Percentiles rank a stretch among this genome's conserved stretches.
Evolutionary conservation across 2,888 invertebrate species (phyloP).

Genomic region (Phanerotoma sp.): DNA sequence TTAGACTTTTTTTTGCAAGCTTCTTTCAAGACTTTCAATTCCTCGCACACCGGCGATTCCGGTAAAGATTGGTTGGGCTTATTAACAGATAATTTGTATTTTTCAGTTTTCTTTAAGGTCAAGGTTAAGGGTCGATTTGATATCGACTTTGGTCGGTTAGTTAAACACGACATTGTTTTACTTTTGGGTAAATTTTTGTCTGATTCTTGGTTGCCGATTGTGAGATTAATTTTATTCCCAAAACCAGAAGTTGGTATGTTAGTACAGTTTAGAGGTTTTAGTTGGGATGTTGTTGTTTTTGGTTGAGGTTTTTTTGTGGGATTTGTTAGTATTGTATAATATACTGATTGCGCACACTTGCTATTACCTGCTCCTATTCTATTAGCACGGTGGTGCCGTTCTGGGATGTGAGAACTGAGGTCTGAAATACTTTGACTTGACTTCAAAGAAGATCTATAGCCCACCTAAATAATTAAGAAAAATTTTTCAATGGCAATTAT

Average conservation of each 20-base stretch:
- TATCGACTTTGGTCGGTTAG: conserved; percentile 40
- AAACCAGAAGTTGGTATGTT: conserved; percentile 49
- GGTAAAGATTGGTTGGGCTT: conserved; percentile 69
- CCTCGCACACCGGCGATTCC: conserved; percentile 80
- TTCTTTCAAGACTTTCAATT: conserved; percentile 61
- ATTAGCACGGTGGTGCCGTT: conserved; percentile 55
- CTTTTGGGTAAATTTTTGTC: conserved; percentile 43
- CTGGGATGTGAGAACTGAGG: conserved; percentile 69
- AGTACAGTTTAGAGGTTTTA: conserved; percentile 44
- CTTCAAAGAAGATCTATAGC: conserved; percentile 76
- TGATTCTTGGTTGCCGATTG: conserved; percentile 36
- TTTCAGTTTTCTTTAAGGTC: conserved; percentile 53
- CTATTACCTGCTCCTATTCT: conserved; percentile 49
- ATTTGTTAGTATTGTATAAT: conserved; percentile 49
- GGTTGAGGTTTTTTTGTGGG: conserved; percentile 47
- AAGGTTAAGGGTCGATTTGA: conserved; percentile 48
- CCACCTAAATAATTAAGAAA: too few relatives aligned
- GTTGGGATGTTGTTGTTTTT: conserved; percentile 47
- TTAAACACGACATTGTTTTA: conserved; percentile 48
- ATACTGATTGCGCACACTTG: conserved; percentile 46
- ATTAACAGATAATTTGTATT: conserved; percentile 53
- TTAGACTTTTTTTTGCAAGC: conserved; percentile 50
- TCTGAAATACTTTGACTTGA: conserved; percentile 87
- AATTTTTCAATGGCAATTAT: too few relatives aligned
- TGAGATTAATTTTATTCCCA: conserved; percentile 45